phyloP scores from a whole-genome alignment of 1,140 invertebrate species.

The Lepidurus apus region DNA sequence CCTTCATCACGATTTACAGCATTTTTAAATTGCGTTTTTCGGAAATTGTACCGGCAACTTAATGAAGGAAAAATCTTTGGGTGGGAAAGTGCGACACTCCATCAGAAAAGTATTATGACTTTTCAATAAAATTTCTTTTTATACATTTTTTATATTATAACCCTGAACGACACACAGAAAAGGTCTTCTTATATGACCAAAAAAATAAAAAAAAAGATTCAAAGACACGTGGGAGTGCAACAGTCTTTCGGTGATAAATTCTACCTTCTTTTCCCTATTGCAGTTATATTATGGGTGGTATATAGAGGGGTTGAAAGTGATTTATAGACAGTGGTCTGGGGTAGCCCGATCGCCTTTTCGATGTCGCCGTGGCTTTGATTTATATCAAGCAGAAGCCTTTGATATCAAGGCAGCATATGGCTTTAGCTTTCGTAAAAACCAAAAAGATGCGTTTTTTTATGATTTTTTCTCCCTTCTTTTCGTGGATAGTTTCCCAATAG shows the following conservation, averaged over 20 bases:
- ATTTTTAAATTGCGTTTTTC: background rate
- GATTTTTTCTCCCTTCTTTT: background rate
- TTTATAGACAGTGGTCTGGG: slow-evolving; percentile 19
- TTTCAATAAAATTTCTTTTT: background rate
- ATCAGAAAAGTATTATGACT: background rate
- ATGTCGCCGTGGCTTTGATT: slow-evolving; percentile 18
- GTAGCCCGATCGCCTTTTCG: slow-evolving; percentile 17
- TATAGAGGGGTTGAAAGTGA: slow-evolving; percentile 22
- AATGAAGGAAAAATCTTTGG: background rate
- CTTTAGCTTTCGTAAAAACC: background rate
- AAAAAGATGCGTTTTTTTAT: background rate
- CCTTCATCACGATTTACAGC: slow-evolving; percentile 15
- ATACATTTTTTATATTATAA: background rate
- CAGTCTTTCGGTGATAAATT: slow-evolving; percentile 15
- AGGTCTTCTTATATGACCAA: background rate
- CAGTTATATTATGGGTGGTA: slow-evolving; percentile 14
- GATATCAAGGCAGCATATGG: slow-evolving; percentile 21
- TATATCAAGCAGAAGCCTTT: slow-evolving; percentile 16
- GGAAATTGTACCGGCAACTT: background rate
- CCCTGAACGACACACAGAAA: background rate
- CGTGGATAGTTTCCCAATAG: background rate
- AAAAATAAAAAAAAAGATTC: background rate
- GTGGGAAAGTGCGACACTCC: background rate
- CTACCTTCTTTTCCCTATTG: background rate
- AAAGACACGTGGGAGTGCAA: slow-evolving; percentile 17